Evolutionary conservation across 2,113 vertebrate species (phyloP).

Genomic region (Barnardius zonarius): DNA sequence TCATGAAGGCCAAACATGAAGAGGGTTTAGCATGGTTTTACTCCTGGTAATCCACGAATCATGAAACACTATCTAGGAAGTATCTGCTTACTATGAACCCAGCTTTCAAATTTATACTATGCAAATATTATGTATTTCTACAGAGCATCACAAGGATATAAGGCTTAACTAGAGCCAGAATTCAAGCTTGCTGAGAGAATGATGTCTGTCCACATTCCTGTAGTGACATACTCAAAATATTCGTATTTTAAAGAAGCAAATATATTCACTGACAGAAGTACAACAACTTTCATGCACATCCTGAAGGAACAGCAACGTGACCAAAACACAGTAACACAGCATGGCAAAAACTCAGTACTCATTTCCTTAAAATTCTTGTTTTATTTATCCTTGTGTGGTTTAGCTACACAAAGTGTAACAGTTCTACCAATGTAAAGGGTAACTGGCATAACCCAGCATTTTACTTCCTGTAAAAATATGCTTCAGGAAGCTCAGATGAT

Average conservation of each 20-base stretch:
- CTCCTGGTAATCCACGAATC: background rate
- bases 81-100: background rate
- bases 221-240: background rate
- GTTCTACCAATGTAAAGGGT: background rate
- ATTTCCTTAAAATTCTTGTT: background rate
- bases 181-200: background rate
- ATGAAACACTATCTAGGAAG: background rate
- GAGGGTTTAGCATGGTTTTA: background rate
- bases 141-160: background rate
- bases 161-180: background rate
- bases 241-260: background rate
- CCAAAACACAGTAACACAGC: background rate
- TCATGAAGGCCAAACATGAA: background rate
- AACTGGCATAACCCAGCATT: background rate
- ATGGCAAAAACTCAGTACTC: background rate
- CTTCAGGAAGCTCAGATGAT: background rate
- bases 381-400: background rate
- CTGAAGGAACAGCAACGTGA: background rate
- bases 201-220: background rate
- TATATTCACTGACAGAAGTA: background rate
- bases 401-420: background rate
- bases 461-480: background rate
- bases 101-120: background rate
- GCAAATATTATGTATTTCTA: background rate
- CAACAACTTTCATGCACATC: background rate